Evolutionary conservation across 2,888 invertebrate species (phyloP), one percentile per base, ranked within the genome.

Genomic region (Unio pictorum): DNA sequence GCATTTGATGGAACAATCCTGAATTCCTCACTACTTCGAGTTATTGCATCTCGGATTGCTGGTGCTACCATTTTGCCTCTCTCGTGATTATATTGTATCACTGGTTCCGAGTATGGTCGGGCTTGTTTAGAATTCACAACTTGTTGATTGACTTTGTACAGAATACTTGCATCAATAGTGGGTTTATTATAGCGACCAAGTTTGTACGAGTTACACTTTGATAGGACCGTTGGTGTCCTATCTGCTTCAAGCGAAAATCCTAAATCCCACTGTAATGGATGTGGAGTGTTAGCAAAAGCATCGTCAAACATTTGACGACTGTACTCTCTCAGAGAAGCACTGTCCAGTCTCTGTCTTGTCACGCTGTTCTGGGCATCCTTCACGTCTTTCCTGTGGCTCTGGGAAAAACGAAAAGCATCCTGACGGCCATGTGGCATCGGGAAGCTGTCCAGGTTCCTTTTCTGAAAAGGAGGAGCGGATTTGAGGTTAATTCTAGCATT

Each of bases 291-390:
- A 11, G 15, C 45, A 20, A 84, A 76, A 6, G 75, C 80, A 62
- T 70, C 75, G 60, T 82, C 79, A 67, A 84, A 84, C 77, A 81
- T 79, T 56, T 77, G 75, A 64, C 76, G 78, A 58, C 83, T 78
- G 64, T 84, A 81, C 28, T 79, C 75, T 23, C 76, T 62, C 62
- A 82, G 66, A 54, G 70, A 77, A 17, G 73, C 81, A 66, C 84
- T 83, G 58, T 82, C 81, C 11, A 60, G 61, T 45, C 73, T 71
- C 15, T 71, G 72, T 20, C 69, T 69, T 11, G 63, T 65, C 28
- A 81, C 69, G 55, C 68, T 70, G 5, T 72, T 67, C 18, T 74
- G 73, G 11, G 65, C 65, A 26, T 70, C 56, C 61, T 68, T 64
- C 61, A 72, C 75, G 30, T 77, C 66, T 15, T 67, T 61, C 18